Base-by-base conservation (phyloP, 2,797 vertebrate species). In the Sebastes trivittatus region DNA sequence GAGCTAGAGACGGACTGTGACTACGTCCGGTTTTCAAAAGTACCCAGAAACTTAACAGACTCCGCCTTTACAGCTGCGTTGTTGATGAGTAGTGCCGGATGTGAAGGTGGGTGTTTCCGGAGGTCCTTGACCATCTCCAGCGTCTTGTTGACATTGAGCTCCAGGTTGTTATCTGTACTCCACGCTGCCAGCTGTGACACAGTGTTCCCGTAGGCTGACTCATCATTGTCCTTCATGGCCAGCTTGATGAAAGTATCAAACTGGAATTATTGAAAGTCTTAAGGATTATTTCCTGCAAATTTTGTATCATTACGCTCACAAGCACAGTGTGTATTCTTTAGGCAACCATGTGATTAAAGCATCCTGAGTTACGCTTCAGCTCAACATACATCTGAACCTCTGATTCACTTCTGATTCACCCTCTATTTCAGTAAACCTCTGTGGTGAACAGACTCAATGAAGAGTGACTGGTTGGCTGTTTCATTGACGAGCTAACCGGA, bases 401-500 rank as follows among this genome's bases (percentile, higher is more conserved):
- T 27, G 16, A 52, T 22, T 11, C 46, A 11, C 58, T 29, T 46
- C 1, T 58, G 56, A 16, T 59, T 23, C 22, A 13, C 11, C 58
- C 46, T 36, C 38, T 23, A 4, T 70, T 61, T 66, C 14, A 62
- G 23, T 18, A 60, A 58, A 69, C 23, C 75, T 78, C 30, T n/a
- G 55, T 42, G 52, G 13, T n/a, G 27, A 46, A 23, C 14, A 23
- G 46, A 71, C 13, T 55, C 25, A 77, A 42, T 68, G 58, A 58
- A 61, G 38, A 80, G 2, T 22, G 20, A 54, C 60, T 60, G 42
- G 52, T 71, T 61, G 64, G 62, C 27, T 78, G 64, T 34, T 32
- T 77, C 38, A 49, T 23, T n/a, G 63, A 67, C 7, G 11, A 67
- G 67, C 63, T 25, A 76, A 80, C 25, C 3, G 20, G 61, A 84